These are phyloP conservation scores for Andricus grossulariae DNA, from an alignment of 1,140 invertebrate species.

Conservation along the genomic window DNA sequence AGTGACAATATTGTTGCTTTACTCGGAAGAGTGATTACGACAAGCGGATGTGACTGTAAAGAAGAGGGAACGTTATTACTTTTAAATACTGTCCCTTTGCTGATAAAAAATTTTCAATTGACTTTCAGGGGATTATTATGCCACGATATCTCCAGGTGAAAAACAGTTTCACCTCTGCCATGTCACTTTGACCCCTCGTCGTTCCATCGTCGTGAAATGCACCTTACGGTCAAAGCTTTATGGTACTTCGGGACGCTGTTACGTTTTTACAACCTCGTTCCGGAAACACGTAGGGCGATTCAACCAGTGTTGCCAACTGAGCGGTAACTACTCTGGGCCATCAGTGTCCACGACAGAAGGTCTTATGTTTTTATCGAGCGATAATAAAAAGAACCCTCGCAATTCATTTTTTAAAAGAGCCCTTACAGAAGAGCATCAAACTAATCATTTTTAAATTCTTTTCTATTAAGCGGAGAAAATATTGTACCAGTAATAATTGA, in stretches of 20 bases:
- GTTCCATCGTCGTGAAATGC: constrained; percentile 69
- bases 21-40: constrained; percentile 42
- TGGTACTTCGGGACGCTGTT: constrained; percentile 74
- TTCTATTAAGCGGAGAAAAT: too few species aligned
- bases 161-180: not conserved
- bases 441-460: too few species aligned
- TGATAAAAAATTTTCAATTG: not conserved
- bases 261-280: constrained; percentile 75
- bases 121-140: constrained; percentile 4
- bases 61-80: too few species aligned
- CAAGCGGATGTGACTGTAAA: too few species aligned
- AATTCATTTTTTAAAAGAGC: constrained; percentile 17
- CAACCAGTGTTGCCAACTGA: constrained; percentile 56
- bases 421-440: not conserved
- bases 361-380: constrained; percentile 29
- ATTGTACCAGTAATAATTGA: too few species aligned
- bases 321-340: constrained; percentile 21
- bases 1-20: constrained; percentile 16
- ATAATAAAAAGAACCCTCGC: constrained; percentile 28
- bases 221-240: constrained; percentile 74
- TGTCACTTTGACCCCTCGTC: constrained; percentile 61
- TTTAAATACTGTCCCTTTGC: too few species aligned
- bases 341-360: constrained; percentile 43
- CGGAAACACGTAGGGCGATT: constrained; percentile 66
- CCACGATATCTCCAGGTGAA: constrained; percentile 4